Evolutionary conservation across 1,140 invertebrate genomes (phyloP).

Genomic region (Scaptomyza graminum): DNA sequence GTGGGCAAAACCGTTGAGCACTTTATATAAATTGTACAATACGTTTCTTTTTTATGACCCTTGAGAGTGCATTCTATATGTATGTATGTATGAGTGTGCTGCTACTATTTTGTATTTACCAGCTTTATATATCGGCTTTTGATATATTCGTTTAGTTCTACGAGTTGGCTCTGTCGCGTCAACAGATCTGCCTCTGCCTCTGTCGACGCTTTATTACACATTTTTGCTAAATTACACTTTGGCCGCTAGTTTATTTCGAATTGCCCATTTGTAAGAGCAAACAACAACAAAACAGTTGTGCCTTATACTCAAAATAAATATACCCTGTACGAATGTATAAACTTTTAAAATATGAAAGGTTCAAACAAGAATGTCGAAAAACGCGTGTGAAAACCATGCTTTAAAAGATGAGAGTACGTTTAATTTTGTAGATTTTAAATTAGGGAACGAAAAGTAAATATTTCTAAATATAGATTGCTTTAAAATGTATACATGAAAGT

Average conservation of each 20-base stretch:
- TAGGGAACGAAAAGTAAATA: no score
- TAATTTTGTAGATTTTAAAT: no score
- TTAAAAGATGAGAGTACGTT: no score
- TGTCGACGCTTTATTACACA: constrained; percentile 70
- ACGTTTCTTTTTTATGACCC: constrained; percentile 68
- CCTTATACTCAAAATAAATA: not conserved
- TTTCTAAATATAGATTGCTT: no score
- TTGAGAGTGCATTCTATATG: constrained; percentile 58
- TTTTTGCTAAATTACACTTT: constrained; percentile 81
- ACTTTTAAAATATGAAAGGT: not conserved
- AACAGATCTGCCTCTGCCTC: not conserved
- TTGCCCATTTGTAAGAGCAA: constrained; percentile 39
- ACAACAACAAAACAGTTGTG: constrained; percentile 30
- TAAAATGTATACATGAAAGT: no score
- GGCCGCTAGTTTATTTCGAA: constrained; percentile 71
- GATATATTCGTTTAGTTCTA: constrained; percentile 56
- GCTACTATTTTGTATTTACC: constrained; percentile 12
- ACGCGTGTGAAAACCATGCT: not conserved
- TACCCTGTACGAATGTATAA: constrained; percentile 20
- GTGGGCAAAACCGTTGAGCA: constrained; percentile 55
- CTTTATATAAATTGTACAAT: constrained; percentile 82
- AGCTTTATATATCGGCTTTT: constrained; percentile 60
- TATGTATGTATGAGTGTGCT: not conserved
- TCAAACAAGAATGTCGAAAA: no score
- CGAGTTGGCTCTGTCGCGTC: constrained; percentile 8